Evolutionary conservation across 2,888 invertebrate species (phyloP).

Genomic region (Nephrotoma appendiculata): DNA sequence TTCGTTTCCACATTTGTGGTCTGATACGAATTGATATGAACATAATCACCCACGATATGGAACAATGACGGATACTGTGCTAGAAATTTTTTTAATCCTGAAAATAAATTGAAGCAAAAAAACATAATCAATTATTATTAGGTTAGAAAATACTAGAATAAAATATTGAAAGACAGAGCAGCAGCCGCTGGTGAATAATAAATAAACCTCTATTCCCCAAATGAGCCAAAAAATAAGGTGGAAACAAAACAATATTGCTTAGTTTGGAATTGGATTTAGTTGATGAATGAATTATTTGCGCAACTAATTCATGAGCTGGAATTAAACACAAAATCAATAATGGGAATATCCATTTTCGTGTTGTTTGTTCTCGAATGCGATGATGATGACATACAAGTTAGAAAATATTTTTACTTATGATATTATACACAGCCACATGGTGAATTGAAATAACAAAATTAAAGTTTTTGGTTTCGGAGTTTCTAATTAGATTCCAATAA

Average conservation of each 20-base stretch:
- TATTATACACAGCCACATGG: neutral
- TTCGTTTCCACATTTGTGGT: slow-evolving; percentile 40
- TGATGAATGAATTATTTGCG: neutral
- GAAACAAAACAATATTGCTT: neutral
- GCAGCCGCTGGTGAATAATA: neutral
- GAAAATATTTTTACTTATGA: neutral
- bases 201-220: neutral
- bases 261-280: neutral
- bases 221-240: neutral
- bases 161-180: neutral
- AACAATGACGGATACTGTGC: slow-evolving; percentile 93
- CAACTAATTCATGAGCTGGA: neutral
- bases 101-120: slow-evolving; percentile 7
- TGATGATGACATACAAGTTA: neutral
- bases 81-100: slow-evolving; percentile 89
- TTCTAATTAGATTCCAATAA: no score
- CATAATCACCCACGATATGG: slow-evolving; percentile 85
- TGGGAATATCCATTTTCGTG: neutral
- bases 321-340: neutral
- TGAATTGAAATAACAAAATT: no score
- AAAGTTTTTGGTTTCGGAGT: no score
- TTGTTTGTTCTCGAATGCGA: neutral
- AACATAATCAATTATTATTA: neutral
- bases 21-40: slow-evolving; percentile 70
- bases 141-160: neutral